Evolutionary conservation across 2,113 vertebrate genomes (phyloP).

Genomic region (Electrona antarctica): DNA sequence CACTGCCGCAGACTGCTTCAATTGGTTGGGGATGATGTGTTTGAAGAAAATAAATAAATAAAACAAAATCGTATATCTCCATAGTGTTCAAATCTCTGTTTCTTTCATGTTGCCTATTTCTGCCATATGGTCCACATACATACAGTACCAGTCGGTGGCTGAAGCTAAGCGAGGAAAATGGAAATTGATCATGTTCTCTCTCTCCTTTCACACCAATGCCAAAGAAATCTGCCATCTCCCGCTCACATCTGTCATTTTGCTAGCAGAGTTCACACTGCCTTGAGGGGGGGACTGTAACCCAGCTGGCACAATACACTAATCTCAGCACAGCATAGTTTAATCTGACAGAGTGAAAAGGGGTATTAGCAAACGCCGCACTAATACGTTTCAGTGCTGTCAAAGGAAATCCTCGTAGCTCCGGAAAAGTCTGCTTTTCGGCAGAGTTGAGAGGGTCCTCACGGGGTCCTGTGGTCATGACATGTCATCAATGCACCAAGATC

Average conservation of each 20-base stretch:
- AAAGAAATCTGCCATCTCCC: constrained; percentile 44
- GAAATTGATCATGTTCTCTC: constrained; percentile 47
- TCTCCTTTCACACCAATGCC: constrained; percentile 10
- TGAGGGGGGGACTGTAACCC: constrained; percentile 40
- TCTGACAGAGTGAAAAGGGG: constrained; percentile 59
- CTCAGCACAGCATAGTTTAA: constrained; percentile 41
- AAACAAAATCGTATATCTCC: background rate
- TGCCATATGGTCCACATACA: no score
- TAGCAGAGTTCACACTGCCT: constrained; percentile 20
- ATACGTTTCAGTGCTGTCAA: constrained; percentile 45
- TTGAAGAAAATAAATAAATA: background rate
- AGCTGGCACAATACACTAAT: constrained; percentile 60
- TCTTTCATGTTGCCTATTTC: background rate
- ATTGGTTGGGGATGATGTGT: constrained; percentile 11
- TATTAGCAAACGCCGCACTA: constrained; percentile 38
- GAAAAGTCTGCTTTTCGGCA: background rate
- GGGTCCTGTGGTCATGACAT: background rate
- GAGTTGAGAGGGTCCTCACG: background rate
- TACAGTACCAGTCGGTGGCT: no score
- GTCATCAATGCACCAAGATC: background rate
- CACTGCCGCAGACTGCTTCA: background rate
- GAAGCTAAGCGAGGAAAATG: constrained; percentile 12
- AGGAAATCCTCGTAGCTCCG: constrained; percentile 29
- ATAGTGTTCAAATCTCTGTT: background rate
- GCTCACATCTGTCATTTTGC: no score